These are phyloP conservation scores for Nautilus pompilius DNA, from an alignment of 1,140 invertebrate genomes.

Conservation along the genomic window DNA sequence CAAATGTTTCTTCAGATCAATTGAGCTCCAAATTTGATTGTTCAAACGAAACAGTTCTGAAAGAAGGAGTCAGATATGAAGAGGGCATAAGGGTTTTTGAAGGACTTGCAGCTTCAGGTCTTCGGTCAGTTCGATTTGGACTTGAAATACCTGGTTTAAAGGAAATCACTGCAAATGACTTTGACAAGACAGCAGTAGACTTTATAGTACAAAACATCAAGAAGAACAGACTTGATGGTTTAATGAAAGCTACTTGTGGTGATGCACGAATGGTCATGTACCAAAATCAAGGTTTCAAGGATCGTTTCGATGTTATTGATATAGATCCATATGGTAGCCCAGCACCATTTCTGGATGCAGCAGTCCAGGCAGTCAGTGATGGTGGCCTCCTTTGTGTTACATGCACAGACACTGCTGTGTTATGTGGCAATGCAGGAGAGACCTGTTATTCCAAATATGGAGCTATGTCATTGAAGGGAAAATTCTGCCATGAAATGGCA, in stretches of 20 bases:
- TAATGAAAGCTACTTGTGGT: conserved; percentile 64
- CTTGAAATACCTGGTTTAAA: conserved; percentile 83
- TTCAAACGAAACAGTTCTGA: no score
- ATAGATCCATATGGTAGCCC: conserved; percentile 98
- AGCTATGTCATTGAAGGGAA: conserved; percentile 78
- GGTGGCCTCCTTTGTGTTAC: conserved; percentile 80
- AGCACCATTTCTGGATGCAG: conserved; percentile 87
- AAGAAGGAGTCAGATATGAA: conserved; percentile 18
- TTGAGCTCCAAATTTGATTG: no score
- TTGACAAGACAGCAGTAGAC: conserved; percentile 81
- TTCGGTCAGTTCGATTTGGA: conserved; percentile 94
- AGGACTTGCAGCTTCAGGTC: conserved; percentile 90
- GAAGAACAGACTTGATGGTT: conserved; percentile 72
- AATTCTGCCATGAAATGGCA: conserved; percentile 94
- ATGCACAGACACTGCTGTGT: conserved; percentile 95
- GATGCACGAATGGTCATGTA: conserved; percentile 59
- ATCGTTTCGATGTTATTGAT: conserved; percentile 87
- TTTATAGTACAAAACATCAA: conserved; percentile 80
- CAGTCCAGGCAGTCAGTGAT: conserved; percentile 65
- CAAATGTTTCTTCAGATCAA: no score
- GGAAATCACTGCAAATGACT: conserved; percentile 90
- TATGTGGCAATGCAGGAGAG: conserved; percentile 93
- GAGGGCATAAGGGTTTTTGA: conserved; percentile 70
- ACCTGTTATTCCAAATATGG: conserved; percentile 95
- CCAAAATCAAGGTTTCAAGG: conserved; percentile 62